Evolutionary conservation across 2,113 vertebrate genomes (phyloP), one percentile per base, ranked within the genome.

Genomic region (Corydoras maculifer): DNA sequence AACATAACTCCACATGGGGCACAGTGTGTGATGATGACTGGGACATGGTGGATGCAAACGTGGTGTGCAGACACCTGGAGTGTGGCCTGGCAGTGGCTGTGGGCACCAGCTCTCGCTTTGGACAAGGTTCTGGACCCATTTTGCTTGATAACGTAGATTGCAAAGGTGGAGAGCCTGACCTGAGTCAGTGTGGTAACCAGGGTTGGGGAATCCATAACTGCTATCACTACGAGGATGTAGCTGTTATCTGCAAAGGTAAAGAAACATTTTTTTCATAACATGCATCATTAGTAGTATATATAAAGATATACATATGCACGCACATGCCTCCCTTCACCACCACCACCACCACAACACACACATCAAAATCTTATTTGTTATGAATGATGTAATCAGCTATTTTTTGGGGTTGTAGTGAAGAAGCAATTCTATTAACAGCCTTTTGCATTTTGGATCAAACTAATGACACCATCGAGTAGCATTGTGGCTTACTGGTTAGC

Each of bases 201-300:
- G 95, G 93, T 70, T 98, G 94, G 97, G 94, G 93, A 8, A 65
- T 96, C 79, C 95, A 98, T 85, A 98, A 99, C 87, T 98, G 96
- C 81, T 96, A 98, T 84, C 97, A 99, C 91, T 97, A 95, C 0
- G 97, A 99, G 82, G 97, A 98, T 0, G 96, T 98, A 83, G 93
- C 90, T 0, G 88, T 98, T 6, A 83, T 88, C 18, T 99, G 97
- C 71, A 89, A 87, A 0, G 97, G 97, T 98, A 86, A 82, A 3
- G 15, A 43, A 2, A 0, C 2, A 2, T 8, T 43, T 43, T 25
- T 25, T 25, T 25, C 18, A 25, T 1, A 25, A 25, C 18, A 25
- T 25, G 18, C 18, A 25, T 25, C 18, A 25, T 25, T 25, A 25
- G 18, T 25, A 25, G 18, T 25, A 25, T 25, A 25, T 25, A 25